Evolutionary conservation across 2,888 invertebrate genomes (phyloP), one percentile per base, ranked within the genome.

Genomic region (Thecophora atra): DNA sequence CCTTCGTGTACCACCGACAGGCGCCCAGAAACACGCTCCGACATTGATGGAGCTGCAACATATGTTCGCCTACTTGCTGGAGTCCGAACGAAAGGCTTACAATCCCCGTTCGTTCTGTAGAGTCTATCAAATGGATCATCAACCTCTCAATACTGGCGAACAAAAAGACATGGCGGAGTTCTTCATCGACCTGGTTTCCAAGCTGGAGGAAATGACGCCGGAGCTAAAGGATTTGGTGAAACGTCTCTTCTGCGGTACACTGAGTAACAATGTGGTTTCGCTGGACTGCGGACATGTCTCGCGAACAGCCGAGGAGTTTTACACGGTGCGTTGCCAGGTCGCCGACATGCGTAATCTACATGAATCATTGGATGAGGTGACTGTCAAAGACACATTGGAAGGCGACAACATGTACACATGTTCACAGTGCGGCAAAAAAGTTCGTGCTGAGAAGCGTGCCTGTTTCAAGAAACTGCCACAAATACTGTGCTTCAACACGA

Each of bases 91-190:
- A 28, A 97, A 97, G 86, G 95, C 97, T 0, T 98, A 97, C 86
- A 97, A 97, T 87, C 98, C 98, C 0, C 90, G 96, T 65, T 95
- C 95, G 78, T 98, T 98, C 86, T 98, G 98, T 86, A 95, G 97
- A 78, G 96, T 96, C 0, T 98, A 98, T 87, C 96, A 96, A 70
- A 98, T 98, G 98, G 97, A 98, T 84, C 96, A 97, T 83, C 97
- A 97, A 83, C 96, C 97, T 0, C 86, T 98, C 8, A 98, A 98
- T 85, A 97, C 97, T 0, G 97, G 97, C 0, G 98, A 98, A 83
- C 98, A 98, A 86, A 98, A 98, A 83, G 98, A 98, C 83, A 98
- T 98, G 98, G 97, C 97, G 0, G 98, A 98, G 87, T 98, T 98
- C 88, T 98, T 98, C 84, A 98, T 97, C 70, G 97, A 98, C 88